These are phyloP conservation scores for Agrochola circellaris DNA, from an alignment of 2,888 invertebrate genomes.

Conservation along the genomic window DNA sequence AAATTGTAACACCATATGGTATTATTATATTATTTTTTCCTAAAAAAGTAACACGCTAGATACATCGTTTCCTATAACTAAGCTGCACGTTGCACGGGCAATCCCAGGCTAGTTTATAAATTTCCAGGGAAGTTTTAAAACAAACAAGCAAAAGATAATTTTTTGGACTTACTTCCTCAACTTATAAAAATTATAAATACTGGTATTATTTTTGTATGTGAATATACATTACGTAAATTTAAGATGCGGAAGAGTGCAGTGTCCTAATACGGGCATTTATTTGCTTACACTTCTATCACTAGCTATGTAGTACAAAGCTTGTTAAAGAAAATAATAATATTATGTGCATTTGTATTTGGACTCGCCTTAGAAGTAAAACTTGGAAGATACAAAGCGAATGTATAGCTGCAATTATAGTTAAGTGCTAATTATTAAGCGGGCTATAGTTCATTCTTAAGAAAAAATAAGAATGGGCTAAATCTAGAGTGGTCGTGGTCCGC, in stretches of 20 bases:
- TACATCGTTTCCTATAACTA: neutral
- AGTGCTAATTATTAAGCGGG: neutral
- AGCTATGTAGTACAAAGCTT: no score
- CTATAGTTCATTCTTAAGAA: neutral
- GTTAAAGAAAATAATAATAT: no score
- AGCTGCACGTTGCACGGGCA: neutral
- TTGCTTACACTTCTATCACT: no score
- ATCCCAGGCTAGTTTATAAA: neutral
- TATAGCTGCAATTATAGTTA: neutral
- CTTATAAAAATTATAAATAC: no score
- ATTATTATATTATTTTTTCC: neutral
- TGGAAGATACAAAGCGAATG: neutral
- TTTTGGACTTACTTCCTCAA: neutral
- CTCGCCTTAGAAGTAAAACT: neutral
- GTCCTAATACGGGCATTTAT: no score
- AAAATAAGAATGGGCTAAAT: neutral
- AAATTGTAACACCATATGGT: neutral
- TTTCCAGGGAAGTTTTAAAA: neutral
- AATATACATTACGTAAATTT: no score
- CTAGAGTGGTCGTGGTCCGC: neutral
- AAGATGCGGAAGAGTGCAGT: no score
- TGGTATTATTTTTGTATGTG: no score
- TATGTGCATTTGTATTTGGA: neutral
- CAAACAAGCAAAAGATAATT: neutral
- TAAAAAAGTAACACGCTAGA: no score